Evolutionary conservation across 2,113 vertebrate species (phyloP).

Genomic region (Myiozetetes cayanensis): DNA sequence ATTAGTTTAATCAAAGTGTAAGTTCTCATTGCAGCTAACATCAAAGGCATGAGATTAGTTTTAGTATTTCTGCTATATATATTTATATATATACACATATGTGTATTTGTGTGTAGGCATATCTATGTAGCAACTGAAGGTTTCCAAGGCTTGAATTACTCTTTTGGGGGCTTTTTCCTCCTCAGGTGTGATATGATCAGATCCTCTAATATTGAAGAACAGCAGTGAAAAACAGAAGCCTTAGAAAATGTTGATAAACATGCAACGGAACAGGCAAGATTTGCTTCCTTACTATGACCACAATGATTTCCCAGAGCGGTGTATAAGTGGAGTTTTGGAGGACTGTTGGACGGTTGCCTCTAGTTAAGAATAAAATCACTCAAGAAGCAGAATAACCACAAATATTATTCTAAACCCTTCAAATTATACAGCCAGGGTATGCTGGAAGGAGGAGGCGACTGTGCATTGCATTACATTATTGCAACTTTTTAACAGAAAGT

Average conservation of each 20-base stretch:
- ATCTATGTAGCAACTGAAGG: not conserved
- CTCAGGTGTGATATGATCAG: not conserved
- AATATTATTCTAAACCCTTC: not conserved
- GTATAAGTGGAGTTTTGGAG: not conserved
- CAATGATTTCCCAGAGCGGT: not conserved
- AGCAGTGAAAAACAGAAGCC: not conserved
- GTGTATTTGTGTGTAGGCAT: not conserved
- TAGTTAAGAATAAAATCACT: not conserved
- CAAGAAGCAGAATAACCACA: not conserved
- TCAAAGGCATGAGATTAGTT: not conserved
- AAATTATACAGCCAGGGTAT: not conserved
- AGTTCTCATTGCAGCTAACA: not conserved
- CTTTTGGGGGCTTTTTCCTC: not conserved
- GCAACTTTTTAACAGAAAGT: not conserved
- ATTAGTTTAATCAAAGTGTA: not conserved
- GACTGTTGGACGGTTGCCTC: not conserved
- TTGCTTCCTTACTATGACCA: not conserved
- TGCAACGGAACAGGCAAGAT: not conserved
- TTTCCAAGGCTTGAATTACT: not conserved
- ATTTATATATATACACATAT: no score
- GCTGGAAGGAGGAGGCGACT: constrained; percentile 1
- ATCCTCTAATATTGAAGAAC: not conserved
- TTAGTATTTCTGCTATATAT: not conserved
- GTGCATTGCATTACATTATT: not conserved
- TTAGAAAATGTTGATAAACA: not conserved